These are phyloP conservation scores for Lepidochitona cinerea DNA, from an alignment of 2,888 invertebrate species.

Conservation along the genomic window DNA sequence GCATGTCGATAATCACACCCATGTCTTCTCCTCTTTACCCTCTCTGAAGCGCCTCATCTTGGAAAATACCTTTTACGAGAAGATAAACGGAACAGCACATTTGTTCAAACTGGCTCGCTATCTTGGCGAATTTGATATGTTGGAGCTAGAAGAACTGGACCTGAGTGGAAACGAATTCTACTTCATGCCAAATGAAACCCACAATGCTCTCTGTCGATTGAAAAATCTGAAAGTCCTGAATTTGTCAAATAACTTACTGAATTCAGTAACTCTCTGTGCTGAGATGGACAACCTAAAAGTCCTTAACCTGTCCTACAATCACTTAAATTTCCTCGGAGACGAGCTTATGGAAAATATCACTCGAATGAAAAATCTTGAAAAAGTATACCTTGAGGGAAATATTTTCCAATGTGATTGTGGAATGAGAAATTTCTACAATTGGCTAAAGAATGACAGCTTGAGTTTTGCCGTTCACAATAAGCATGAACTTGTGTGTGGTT, in stretches of 20 bases:
- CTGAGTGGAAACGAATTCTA: constrained; percentile 38
- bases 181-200: constrained; percentile 25
- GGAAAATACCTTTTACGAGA: constrained; percentile 37
- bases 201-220: constrained; percentile 36
- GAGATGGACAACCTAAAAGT: constrained; percentile 29
- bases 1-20: constrained; percentile 31
- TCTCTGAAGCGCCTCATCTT: constrained; percentile 33
- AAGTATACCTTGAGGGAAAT: constrained; percentile 32
- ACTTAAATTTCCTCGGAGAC: constrained; percentile 14
- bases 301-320: constrained; percentile 40
- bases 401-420: constrained; percentile 43
- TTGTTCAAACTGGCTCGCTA: constrained; percentile 32
- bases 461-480: background rate
- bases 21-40: constrained; percentile 33
- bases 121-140: constrained; percentile 29
- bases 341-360: constrained; percentile 25
- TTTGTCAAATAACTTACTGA: constrained; percentile 34
- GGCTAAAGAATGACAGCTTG: constrained; percentile 25
- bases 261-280: constrained; percentile 16
- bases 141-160: constrained; percentile 27
- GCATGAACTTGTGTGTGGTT: constrained; percentile 23
- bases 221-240: constrained; percentile 28
- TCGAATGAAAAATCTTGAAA: constrained; percentile 16
- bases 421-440: constrained; percentile 34
- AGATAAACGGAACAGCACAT: constrained; percentile 31